Evolutionary conservation across 1,140 invertebrate species (phyloP).

Genomic region (Venturia canescens): DNA sequence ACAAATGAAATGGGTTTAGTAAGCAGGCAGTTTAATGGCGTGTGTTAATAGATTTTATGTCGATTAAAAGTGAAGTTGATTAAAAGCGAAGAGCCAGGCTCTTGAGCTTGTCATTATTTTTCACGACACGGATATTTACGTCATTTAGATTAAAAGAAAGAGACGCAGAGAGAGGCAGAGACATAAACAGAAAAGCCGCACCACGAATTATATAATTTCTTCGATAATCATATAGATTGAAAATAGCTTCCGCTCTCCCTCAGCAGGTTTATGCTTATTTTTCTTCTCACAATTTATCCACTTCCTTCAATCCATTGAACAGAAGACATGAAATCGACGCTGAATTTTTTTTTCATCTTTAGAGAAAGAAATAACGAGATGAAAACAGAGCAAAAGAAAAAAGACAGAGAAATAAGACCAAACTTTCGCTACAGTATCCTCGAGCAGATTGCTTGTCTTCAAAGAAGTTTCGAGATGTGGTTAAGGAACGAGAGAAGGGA

Average conservation of each 20-base stretch:
- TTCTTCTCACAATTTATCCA: neutral
- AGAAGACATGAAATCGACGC: neutral
- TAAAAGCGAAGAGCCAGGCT: neutral
- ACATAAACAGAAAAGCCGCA: neutral
- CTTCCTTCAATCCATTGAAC: neutral
- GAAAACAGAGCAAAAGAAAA: neutral
- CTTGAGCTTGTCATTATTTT: neutral
- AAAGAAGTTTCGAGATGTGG: neutral
- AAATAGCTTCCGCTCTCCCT: neutral
- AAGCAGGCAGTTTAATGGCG: neutral
- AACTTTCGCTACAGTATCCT: neutral
- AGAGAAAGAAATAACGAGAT: neutral
- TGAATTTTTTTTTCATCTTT: too few relatives aligned
- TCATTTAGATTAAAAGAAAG: neutral
- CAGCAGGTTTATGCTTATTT: slow-evolving; percentile 1
- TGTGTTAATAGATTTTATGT: neutral
- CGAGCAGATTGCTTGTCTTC: slow-evolving; percentile 18
- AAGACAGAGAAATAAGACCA: slow-evolving; percentile 8
- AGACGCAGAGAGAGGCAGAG: too few relatives aligned
- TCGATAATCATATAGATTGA: neutral
- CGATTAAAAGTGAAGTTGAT: neutral
- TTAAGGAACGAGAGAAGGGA: neutral
- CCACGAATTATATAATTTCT: slow-evolving; percentile 6
- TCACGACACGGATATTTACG: neutral
- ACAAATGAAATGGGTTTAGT: too few relatives aligned